Percentiles rank a stretch among this genome's conserved stretches.
Evolutionary conservation across 2,113 vertebrate genomes (phyloP).

Genomic region (Anthoscopus minutus): DNA sequence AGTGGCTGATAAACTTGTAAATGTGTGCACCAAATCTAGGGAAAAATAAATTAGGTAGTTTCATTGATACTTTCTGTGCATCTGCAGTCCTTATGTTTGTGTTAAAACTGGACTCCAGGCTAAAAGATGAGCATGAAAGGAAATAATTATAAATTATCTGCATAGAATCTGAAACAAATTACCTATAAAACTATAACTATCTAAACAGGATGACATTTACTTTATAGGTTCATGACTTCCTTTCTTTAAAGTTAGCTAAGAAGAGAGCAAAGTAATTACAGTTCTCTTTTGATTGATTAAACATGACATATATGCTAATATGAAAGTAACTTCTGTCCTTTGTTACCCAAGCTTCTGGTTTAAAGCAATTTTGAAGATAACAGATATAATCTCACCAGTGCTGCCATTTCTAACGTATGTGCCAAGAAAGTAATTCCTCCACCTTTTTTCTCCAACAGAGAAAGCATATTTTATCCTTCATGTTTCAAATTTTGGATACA

Average conservation of each 20-base stretch:
- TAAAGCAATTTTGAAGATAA: constrained; percentile 70
- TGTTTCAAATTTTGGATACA: constrained; percentile 48
- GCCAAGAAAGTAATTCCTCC: constrained; percentile 54
- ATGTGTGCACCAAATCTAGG: constrained; percentile 55
- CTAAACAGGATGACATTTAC: constrained; percentile 80
- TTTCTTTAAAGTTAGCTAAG: constrained; percentile 78
- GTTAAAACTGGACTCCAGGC: constrained; percentile 78
- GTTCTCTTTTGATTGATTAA: constrained; percentile 80
- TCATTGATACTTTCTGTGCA: constrained; percentile 68
- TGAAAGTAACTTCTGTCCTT: constrained; percentile 72
- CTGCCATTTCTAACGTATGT: constrained; percentile 61
- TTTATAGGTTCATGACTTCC: constrained; percentile 79
- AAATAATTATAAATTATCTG: constrained; percentile 83
- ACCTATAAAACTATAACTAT: constrained; percentile 82
- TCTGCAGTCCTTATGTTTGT: constrained; percentile 84
- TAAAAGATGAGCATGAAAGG: constrained; percentile 85
- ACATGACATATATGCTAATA: constrained; percentile 91
- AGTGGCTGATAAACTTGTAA: constrained; percentile 54
- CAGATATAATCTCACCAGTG: constrained; percentile 68
- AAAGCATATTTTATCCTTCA: constrained; percentile 41
- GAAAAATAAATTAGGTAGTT: constrained; percentile 28
- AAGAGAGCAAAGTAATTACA: constrained; percentile 79
- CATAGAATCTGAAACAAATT: constrained; percentile 91
- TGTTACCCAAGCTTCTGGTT: constrained; percentile 64
- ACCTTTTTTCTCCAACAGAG: constrained; percentile 47